Conservation (phyloP, 2,888 invertebrate genomes). For the Adela reaumurella region DNA sequence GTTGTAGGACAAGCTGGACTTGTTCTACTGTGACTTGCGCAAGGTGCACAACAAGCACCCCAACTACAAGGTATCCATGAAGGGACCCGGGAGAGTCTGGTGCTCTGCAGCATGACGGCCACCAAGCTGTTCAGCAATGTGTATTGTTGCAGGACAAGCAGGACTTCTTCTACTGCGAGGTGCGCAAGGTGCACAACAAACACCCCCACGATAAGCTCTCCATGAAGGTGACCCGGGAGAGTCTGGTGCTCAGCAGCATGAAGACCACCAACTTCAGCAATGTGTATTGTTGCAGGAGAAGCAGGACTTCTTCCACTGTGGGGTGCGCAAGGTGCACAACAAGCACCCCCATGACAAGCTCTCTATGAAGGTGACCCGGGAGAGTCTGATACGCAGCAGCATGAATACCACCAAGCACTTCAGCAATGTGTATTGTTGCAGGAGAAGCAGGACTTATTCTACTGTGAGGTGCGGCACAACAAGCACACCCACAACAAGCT, state of each 20-base stretch:
- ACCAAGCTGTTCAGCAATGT: constrained; percentile 82
- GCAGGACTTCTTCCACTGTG: too few species aligned
- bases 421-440: constrained; percentile 89
- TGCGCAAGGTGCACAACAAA: constrained; percentile 81
- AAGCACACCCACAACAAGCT: too few species aligned
- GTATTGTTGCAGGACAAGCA: constrained; percentile 86
- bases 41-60: too few species aligned
- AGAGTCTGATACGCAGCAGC: constrained; percentile 74
- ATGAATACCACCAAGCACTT: constrained; percentile 87
- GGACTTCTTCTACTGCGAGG: constrained; percentile 77
- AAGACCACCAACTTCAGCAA: constrained; percentile 83
- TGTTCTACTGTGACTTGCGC: too few species aligned
- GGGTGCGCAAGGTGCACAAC: too few species aligned
- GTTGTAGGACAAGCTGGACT: too few species aligned
- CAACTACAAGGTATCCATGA: too few species aligned
- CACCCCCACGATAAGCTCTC: constrained; percentile 83
- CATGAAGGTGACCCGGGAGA: constrained; percentile 77
- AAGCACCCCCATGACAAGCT: too few species aligned
- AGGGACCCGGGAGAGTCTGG: too few species aligned
- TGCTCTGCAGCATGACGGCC: constrained; percentile 81
- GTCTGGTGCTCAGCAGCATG: constrained; percentile 77
- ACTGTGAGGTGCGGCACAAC: too few species aligned
- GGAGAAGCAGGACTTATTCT: too few species aligned
- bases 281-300: constrained; percentile 95
- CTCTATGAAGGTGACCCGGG: too few species aligned